A percentile compares a stretch with the other conserved stretches of the same genome.
Conservation (phyloP, 2,888 invertebrate species). For the Ephialtes manifestator region DNA sequence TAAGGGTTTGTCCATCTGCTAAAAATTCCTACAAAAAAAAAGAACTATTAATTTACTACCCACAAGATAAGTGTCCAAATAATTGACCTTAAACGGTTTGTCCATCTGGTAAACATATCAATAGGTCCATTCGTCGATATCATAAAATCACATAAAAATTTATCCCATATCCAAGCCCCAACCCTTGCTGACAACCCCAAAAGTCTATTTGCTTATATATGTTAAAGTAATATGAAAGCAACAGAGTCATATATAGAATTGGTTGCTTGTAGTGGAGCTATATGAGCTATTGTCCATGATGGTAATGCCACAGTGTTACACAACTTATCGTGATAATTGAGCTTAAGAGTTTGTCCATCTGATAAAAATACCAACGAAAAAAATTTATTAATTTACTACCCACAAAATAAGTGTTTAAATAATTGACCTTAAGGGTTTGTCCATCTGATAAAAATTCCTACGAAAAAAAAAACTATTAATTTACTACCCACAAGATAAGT, state of each 20-base stretch:
- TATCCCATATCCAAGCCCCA: not conserved
- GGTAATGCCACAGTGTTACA: too few species aligned
- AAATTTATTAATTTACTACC: not conserved
- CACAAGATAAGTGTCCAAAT: not conserved
- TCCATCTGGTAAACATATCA: not conserved
- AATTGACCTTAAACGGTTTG: not conserved
- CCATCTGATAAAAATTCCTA: too few species aligned
- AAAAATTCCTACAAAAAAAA: too few species aligned
- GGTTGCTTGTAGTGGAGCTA: not conserved
- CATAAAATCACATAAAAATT: conserved; percentile 2
- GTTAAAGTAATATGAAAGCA: conserved; percentile 38
- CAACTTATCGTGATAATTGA: too few species aligned
- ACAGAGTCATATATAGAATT: conserved; percentile 30
- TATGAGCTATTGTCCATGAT: conserved; percentile 15
- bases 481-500: too few species aligned
- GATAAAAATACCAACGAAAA: too few species aligned
- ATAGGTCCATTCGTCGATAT: not conserved
- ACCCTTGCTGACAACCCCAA: not conserved
- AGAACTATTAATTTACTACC: not conserved
- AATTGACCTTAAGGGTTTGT: not conserved
- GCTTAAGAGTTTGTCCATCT: too few species aligned
- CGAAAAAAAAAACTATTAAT: too few species aligned
- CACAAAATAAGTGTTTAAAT: not conserved
- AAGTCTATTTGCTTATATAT: conserved; percentile 16
- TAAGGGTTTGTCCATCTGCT: too few species aligned